These are phyloP conservation scores for Ophion costatus DNA, from an alignment of 2,888 invertebrate genomes.

Conservation along the genomic window DNA sequence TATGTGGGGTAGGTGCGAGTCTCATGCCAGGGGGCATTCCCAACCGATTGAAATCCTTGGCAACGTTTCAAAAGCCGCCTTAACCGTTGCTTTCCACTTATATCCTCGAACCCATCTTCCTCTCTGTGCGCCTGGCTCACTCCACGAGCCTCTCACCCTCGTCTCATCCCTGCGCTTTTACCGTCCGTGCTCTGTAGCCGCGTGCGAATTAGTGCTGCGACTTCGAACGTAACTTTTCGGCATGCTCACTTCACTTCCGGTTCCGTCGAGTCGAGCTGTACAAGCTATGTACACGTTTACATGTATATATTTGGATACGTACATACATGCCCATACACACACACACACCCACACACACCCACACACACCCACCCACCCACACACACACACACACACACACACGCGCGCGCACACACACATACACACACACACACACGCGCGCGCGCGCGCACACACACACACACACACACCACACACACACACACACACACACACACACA, in stretches of 20 bases:
- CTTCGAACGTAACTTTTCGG: conserved; percentile 63
- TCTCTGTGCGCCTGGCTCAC: conserved; percentile 45
- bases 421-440: neutral
- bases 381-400: neutral
- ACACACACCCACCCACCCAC: neutral
- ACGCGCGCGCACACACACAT: neutral
- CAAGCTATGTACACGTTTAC: conserved; percentile 15
- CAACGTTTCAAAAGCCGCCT: conserved; percentile 77
- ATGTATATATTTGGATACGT: neutral
- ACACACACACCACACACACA: neutral
- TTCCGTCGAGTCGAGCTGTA: conserved; percentile 24
- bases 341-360: neutral
- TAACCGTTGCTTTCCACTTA: conserved; percentile 66
- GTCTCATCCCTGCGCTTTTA: conserved; percentile 27
- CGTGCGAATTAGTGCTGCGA: conserved; percentile 65
- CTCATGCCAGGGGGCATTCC: conserved; percentile 59
- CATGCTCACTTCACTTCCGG: conserved; percentile 59
- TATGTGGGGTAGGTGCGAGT: conserved; percentile 41
- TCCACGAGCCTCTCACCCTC: conserved; percentile 23
- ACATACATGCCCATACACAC: neutral
- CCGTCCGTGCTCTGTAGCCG: conserved; percentile 49
- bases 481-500: no score
- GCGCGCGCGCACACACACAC: neutral
- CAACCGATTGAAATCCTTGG: conserved; percentile 80
- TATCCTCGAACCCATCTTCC: conserved; percentile 50